Percentiles rank a stretch among this genome's conserved stretches.
Evolutionary conservation across 1,140 invertebrate genomes (phyloP).

Genomic region (Epicauta chinensis): DNA sequence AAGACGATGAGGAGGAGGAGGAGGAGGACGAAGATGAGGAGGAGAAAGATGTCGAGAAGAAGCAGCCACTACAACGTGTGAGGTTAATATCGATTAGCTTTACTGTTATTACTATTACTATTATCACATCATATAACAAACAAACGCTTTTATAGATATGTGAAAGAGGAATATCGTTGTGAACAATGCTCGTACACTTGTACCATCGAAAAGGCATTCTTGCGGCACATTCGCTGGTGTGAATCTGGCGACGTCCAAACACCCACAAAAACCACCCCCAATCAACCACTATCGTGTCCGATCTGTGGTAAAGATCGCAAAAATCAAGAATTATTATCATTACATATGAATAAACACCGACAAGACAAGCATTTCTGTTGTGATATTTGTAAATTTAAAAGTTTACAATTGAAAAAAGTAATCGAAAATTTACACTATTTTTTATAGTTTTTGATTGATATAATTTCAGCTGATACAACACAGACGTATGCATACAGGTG

Average conservation of each 20-base stretch:
- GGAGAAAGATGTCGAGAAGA: slow-evolving; percentile 4
- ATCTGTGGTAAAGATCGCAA: slow-evolving; percentile 53
- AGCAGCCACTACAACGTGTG: slow-evolving; percentile 12
- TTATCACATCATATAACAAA: background rate
- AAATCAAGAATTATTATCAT: slow-evolving; percentile 47
- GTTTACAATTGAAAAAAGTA: slow-evolving; percentile 53
- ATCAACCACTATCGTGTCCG: slow-evolving; percentile 49
- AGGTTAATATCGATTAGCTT: slow-evolving; percentile 10
- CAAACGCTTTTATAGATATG: slow-evolving; percentile 45
- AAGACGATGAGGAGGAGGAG: background rate
- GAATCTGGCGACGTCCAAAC: slow-evolving; percentile 11
- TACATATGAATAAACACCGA: slow-evolving; percentile 52
- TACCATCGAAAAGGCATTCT: slow-evolving; percentile 52
- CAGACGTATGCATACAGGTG: slow-evolving; percentile 52
- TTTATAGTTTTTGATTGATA: background rate
- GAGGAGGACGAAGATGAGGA: too few relatives aligned
- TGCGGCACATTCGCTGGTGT: slow-evolving; percentile 46
- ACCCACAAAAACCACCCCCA: too few relatives aligned
- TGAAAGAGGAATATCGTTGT: slow-evolving; percentile 51
- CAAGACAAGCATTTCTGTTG: slow-evolving; percentile 52
- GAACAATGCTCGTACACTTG: slow-evolving; percentile 50
- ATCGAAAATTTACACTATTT: background rate
- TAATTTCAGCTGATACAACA: slow-evolving; percentile 43
- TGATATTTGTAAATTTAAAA: slow-evolving; percentile 52
- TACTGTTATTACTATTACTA: too few relatives aligned